A percentile compares a stretch with the other conserved stretches of the same genome.
Evolutionary conservation across 2,113 vertebrate species (phyloP).

Genomic region (Chamaetylas fuelleborni): DNA sequence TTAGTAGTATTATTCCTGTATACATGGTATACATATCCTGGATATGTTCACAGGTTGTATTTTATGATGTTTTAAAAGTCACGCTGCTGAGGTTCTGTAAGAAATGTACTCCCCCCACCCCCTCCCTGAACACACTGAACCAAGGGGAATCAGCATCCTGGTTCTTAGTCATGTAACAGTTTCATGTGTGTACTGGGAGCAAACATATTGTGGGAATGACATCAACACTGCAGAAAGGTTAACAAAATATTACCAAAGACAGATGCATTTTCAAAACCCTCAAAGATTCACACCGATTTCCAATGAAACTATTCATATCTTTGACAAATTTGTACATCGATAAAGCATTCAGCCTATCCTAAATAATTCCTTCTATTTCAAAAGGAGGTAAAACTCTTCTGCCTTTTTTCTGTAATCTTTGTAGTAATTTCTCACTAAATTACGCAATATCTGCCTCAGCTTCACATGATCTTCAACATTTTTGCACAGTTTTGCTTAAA

Average conservation of each 20-base stretch:
- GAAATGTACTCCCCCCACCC: not conserved
- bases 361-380: not conserved
- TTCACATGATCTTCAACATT: not conserved
- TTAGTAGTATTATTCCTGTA: not conserved
- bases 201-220: not conserved
- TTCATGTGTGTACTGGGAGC: not conserved
- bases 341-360: not conserved
- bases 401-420: not conserved
- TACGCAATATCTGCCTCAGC: not conserved
- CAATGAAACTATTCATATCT: not conserved
- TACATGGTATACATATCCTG: not conserved
- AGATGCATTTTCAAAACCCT: not conserved
- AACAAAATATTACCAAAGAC: not conserved
- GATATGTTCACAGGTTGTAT: not conserved
- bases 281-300: not conserved
- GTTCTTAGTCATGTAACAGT: not conserved
- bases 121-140: not conserved
- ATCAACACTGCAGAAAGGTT: not conserved
- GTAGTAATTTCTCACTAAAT: not conserved
- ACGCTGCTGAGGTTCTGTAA: not conserved
- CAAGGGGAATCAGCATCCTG: rapidly evolving
- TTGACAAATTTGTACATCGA: not conserved
- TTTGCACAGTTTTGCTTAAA: not conserved
- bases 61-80: not conserved
- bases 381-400: not conserved